Percentiles rank a stretch among this genome's conserved stretches.
Evolutionary conservation across 2,888 invertebrate genomes (phyloP).

Genomic region (Gymnocheta viridis): DNA sequence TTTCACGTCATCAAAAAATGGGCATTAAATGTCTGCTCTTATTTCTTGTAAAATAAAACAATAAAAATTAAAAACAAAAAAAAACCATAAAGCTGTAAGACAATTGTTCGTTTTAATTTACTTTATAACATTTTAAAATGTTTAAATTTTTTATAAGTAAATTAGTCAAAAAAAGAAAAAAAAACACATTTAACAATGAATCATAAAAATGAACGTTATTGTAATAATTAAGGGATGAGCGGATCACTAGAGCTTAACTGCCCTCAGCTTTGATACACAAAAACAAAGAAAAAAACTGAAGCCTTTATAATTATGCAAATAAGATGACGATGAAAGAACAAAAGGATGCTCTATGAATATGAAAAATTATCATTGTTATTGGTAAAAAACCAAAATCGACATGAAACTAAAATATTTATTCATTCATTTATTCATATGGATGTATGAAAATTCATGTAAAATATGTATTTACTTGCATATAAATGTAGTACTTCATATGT

Average conservation of each 20-base stretch:
- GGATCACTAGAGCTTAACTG: slow-evolving; percentile 25
- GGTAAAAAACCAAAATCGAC: slow-evolving; percentile 29
- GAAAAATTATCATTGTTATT: slow-evolving; percentile 54
- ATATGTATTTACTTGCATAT: slow-evolving; percentile 14
- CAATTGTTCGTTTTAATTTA: not conserved
- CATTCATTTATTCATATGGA: slow-evolving; percentile 61
- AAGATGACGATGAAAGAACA: slow-evolving; percentile 51
- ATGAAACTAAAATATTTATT: slow-evolving; percentile 56
- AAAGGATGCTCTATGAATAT: slow-evolving; percentile 60
- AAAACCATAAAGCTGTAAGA: not conserved
- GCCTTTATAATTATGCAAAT: slow-evolving; percentile 65
- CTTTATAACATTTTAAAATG: not conserved
- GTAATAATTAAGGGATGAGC: slow-evolving; percentile 36
- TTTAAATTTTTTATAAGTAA: not conserved
- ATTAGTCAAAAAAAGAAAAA: not conserved
- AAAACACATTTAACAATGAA: not conserved
- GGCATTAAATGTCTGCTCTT: not conserved
- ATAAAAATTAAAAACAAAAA: too few relatives aligned
- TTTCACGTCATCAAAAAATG: not conserved
- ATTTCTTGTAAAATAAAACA: not conserved
- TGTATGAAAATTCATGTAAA: slow-evolving; percentile 58
- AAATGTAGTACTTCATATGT: slow-evolving; percentile 5
- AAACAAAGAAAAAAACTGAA: not conserved
- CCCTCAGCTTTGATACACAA: slow-evolving; percentile 29
- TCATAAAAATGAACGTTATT: not conserved